phyloP scores from a whole-genome alignment of 2,797 vertebrate species.

The Myotis planiceps region DNA sequence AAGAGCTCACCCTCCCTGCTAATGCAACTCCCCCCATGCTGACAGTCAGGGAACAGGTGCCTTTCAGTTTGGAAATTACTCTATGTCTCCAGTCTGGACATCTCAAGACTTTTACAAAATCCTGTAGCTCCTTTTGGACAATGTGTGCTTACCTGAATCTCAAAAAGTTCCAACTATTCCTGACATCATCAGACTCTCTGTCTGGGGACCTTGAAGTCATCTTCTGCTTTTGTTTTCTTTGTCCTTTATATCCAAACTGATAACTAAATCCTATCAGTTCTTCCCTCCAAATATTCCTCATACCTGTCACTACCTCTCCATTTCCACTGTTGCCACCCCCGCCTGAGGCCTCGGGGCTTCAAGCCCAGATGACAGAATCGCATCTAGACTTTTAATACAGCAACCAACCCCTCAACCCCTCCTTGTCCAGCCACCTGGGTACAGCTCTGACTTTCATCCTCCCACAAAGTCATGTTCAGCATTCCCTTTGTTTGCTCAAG shows the following conservation, averaged over 20 bases:
- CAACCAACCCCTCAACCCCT: too few species aligned
- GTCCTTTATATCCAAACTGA: not conserved
- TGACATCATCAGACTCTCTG: not conserved
- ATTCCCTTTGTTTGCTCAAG: accelerated
- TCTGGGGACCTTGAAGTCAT: not conserved
- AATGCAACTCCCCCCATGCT: not conserved
- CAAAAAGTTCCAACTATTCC: not conserved
- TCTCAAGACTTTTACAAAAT: not conserved
- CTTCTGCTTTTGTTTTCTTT: not conserved
- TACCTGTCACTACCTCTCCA: not conserved
- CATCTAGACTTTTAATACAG: not conserved
- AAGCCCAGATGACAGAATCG: not conserved
- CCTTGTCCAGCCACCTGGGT: not conserved
- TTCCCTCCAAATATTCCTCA: not conserved
- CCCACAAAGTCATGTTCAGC: accelerated
- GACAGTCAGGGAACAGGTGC: not conserved
- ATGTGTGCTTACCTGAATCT: not conserved
- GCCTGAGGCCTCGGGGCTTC: accelerated
- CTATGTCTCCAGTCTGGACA: not conserved
- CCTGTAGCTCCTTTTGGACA: not conserved
- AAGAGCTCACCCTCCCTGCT: accelerated
- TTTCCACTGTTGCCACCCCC: not conserved
- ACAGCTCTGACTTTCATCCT: not conserved
- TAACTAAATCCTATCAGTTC: too few species aligned
- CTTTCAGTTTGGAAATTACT: not conserved